phyloP scores from a whole-genome alignment of 2,113 vertebrate genomes.

The Caretta caretta region DNA sequence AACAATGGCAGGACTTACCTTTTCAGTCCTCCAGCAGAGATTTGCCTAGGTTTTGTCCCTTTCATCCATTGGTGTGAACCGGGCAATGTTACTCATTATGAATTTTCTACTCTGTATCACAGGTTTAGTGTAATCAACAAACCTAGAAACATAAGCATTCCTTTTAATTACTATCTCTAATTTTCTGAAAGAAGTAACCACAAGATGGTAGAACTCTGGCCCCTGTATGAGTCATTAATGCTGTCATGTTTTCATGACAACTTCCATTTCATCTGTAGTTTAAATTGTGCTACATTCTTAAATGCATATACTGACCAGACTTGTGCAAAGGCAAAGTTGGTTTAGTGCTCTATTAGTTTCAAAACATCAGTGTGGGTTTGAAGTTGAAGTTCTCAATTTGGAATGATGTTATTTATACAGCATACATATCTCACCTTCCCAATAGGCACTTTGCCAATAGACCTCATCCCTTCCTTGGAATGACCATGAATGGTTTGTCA shows the following conservation, averaged over 20 bases:
- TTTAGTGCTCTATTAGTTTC: background rate
- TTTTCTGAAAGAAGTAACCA: background rate
- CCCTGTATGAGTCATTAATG: background rate
- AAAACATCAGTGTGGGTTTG: background rate
- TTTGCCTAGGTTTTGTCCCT: background rate
- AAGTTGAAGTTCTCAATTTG: background rate
- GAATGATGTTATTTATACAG: background rate
- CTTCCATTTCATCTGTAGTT: background rate
- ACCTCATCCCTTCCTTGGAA: background rate
- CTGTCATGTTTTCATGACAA: background rate
- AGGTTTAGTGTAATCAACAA: background rate
- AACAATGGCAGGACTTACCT: background rate
- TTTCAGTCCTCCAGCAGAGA: background rate
- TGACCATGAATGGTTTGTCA: background rate
- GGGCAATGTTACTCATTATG: background rate
- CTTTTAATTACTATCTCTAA: background rate
- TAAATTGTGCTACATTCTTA: background rate
- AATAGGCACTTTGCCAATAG: background rate
- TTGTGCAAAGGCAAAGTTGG: background rate
- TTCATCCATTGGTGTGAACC: background rate
- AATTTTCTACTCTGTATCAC: background rate
- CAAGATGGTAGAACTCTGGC: background rate
- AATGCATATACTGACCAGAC: background rate
- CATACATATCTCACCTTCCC: background rate
- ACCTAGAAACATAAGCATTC: background rate